Evolutionary conservation across 2,113 vertebrate genomes (phyloP), one percentile per base, ranked within the genome.

Genomic region (Pomatostomus ruficeps): DNA sequence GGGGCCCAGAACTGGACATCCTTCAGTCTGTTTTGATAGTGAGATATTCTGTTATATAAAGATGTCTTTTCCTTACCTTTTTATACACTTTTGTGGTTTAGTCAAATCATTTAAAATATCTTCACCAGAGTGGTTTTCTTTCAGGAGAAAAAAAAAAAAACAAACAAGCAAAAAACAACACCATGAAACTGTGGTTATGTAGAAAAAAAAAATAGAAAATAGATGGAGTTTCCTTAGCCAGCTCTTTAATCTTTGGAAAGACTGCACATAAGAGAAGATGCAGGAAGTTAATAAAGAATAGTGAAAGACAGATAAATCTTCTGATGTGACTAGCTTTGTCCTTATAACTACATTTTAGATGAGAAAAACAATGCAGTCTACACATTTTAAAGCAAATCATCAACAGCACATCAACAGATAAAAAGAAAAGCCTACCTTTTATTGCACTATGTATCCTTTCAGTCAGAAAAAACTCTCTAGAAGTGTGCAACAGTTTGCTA

Each of bases 231-330:
- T 57, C 20, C 38, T 76, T 83, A 80, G n/a, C 16, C 13, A 62
- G 35, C 28, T 93, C 74, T 95, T 96, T 94, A 73, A 94, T 95
- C 94, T 93, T 89, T 48, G 25, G 38, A 91, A 95, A 82, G 36
- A 51, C 35, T 71, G 24, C 15, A 79, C 35, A 83, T 88, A 67
- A 95, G 35, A 83, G 31, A 91, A 76, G 62, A 85, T 22, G 28
- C 28, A 78, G 65, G 36, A 92, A 94, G 58, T 74, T 84, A 26
- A 89, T 75, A 68, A 78, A 88, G 42, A 84, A 90, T 62, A 12
- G 58, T 74, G 35, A 40, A 88, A 93, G 89, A 66, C 31, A 95
- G 48, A 91, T 70, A 88, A 93, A 70, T 89, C 63, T 51, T 93
- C 66, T 85, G 67, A 83, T 83, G 74, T 71, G 38, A 80, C 81